phyloP scores from a whole-genome alignment of 1,140 invertebrate genomes.

The Hetaerina americana region DNA sequence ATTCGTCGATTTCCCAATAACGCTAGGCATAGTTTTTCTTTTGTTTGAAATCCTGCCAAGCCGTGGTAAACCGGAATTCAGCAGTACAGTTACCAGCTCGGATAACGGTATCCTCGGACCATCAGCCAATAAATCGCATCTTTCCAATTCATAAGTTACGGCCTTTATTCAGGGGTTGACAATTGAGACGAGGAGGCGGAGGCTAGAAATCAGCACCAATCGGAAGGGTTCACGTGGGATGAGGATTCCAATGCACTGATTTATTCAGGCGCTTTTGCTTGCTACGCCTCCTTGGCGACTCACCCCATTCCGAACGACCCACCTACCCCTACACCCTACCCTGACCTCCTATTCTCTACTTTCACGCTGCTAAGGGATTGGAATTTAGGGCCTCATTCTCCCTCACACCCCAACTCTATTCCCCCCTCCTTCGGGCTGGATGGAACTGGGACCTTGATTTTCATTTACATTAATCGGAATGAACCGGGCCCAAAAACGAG shows the following conservation, averaged over 20 bases:
- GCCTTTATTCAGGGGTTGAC: too few species aligned
- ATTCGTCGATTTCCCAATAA: too few species aligned
- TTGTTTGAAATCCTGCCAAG: too few species aligned
- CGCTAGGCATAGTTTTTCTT: too few species aligned
- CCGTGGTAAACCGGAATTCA: too few species aligned
- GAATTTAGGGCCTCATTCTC: neutral
- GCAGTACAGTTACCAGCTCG: too few species aligned
- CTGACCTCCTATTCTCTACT: neutral
- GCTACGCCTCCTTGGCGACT: neutral
- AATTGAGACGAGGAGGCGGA: too few species aligned
- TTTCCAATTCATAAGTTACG: too few species aligned
- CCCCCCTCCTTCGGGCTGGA: neutral
- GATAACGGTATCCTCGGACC: too few species aligned
- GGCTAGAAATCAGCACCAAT: neutral
- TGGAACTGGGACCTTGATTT: neutral
- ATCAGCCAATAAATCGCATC: too few species aligned
- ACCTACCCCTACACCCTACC: neutral
- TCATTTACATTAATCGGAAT: neutral
- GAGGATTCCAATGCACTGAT: neutral
- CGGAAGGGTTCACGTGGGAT: neutral
- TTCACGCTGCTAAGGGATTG: neutral
- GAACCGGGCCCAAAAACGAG: neutral
- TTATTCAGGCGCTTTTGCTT: neutral
- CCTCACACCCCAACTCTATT: neutral
- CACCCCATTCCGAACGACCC: neutral